Evolutionary conservation across 2,113 vertebrate species (phyloP), one percentile per base, ranked within the genome.

Genomic region (Poicephalus meyeri): DNA sequence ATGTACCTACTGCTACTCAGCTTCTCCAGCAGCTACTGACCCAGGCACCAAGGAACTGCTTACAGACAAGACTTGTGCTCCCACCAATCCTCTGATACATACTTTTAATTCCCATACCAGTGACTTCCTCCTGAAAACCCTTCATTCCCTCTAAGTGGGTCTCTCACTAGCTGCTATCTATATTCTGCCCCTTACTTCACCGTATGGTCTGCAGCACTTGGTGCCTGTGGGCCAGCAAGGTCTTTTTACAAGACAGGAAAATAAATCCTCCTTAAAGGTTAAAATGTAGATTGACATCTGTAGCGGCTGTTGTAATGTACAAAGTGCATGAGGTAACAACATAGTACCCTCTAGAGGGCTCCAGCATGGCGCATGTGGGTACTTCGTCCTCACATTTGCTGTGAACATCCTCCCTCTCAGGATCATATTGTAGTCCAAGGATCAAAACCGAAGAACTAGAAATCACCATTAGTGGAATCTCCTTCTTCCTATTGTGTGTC

Each of bases 1-100:
- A 5, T 5, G 11, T 23, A 9, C 28, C 11, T 25, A 23, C 74
- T 71, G 47, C 74, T 16, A 0, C 53, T 29, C 56, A 7, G 24
- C 47, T 53, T 15, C 47, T 13, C 15, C 13, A 29, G 8, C 41
- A 5, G 24, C 7, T 9, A 0, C 9, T 31, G 47, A 9, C 15
- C 3, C 31, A 4, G 37, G 53, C 8, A 0, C 31, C 4, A 15
- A 47, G 39, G 24, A 42, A 11, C 31, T 20, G 8, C 8, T 31
- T 24, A 11, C 37, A 31, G 6, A 9, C 20, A 37, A 5, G 23
- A 37, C 23, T 46, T 55, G 55, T 61, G 28, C 73, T 46, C 24
- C 61, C 33, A 58, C 13, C 33, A 35, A 33, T n/a, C 6, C 14
- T 80, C 37, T 53, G 23, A 42, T 25, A 18, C 18, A 12, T 7